Evolutionary conservation across 2,888 invertebrate species (phyloP).

Genomic region (Ochropacha duplaris): DNA sequence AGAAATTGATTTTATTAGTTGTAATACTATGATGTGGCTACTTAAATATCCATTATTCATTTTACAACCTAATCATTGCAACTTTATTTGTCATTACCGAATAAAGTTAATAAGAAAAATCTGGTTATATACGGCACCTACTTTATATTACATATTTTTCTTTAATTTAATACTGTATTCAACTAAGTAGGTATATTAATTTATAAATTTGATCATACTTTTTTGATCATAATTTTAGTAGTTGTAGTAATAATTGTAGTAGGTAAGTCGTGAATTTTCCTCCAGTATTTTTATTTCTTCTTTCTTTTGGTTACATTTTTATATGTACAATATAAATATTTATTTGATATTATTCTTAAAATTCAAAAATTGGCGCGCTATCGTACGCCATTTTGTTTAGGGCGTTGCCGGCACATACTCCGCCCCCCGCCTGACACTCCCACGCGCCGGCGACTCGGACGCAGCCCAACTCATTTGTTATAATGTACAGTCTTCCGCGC

Average conservation of each 20-base stretch:
- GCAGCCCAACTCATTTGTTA: slow-evolving; percentile 82
- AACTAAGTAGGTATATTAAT: too few relatives aligned
- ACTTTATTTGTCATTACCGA: background rate
- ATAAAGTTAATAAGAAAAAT: background rate
- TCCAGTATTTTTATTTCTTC: background rate
- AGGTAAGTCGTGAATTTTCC: too few relatives aligned
- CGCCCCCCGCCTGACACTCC: slow-evolving; percentile 80
- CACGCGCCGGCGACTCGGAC: slow-evolving; percentile 74
- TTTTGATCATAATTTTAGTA: too few relatives aligned
- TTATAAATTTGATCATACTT: too few relatives aligned
- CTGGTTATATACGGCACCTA: too few relatives aligned
- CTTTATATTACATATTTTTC: too few relatives aligned
- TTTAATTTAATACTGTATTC: too few relatives aligned
- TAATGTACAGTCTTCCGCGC: slow-evolving; percentile 66
- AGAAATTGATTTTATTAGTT: slow-evolving; percentile 45
- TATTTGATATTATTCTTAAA: slow-evolving; percentile 27
- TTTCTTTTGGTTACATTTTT: background rate
- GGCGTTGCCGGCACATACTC: slow-evolving; percentile 78
- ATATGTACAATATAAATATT: slow-evolving; percentile 3
- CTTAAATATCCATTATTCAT: slow-evolving; percentile 8
- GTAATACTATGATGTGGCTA: slow-evolving; percentile 37
- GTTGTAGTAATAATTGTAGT: too few relatives aligned
- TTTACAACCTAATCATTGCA: background rate
- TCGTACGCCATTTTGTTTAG: slow-evolving; percentile 83
- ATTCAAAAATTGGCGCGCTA: slow-evolving; percentile 83